Evolutionary conservation across 1,140 invertebrate species (phyloP).

Genomic region (Brachionus plicatilis): DNA sequence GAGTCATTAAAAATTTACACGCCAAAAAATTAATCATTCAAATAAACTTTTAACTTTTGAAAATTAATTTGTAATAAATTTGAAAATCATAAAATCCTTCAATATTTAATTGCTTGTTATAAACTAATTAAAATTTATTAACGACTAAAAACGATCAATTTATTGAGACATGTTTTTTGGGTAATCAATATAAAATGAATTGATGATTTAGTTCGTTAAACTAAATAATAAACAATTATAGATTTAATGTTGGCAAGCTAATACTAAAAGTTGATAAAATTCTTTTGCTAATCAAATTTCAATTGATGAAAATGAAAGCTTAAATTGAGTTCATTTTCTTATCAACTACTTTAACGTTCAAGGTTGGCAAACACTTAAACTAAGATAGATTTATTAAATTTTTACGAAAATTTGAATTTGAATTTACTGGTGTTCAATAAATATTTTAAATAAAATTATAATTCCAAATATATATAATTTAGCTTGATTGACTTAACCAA

Average conservation of each 20-base stretch:
- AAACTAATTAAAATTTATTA: neutral
- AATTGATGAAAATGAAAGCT: too few species aligned
- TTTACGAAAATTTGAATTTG: too few species aligned
- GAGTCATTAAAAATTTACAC: neutral
- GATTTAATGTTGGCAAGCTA: neutral
- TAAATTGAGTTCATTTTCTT: too few species aligned
- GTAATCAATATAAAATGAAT: neutral
- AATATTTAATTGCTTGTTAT: neutral
- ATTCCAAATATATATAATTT: too few species aligned
- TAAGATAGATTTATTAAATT: too few species aligned
- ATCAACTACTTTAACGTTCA: too few species aligned
- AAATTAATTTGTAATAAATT: neutral
- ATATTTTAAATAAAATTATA: too few species aligned
- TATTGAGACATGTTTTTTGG: neutral
- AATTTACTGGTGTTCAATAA: too few species aligned
- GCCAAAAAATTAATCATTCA: neutral
- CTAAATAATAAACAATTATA: neutral
- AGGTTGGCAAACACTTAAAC: too few species aligned
- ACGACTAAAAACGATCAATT: neutral
- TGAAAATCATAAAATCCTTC: neutral
- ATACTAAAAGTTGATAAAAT: too few species aligned
- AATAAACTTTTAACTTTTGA: neutral
- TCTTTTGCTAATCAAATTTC: too few species aligned
- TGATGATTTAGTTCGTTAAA: neutral
- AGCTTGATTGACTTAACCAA: too few species aligned